Evolutionary conservation across 2,888 invertebrate species (phyloP).

Genomic region (Desoria tigrina): DNA sequence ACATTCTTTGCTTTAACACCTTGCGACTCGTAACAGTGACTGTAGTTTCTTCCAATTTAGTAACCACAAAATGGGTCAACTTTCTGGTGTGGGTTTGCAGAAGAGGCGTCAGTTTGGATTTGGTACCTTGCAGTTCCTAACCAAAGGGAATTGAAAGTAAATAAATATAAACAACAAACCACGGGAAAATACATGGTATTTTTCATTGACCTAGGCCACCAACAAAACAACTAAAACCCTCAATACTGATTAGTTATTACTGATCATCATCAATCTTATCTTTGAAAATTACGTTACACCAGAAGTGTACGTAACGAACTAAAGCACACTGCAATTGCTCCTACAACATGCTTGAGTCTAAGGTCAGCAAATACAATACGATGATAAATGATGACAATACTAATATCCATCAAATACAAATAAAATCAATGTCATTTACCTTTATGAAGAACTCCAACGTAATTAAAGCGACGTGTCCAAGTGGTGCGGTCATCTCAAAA

Average conservation of each 20-base stretch:
- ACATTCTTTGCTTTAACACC: background rate
- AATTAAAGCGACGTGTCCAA: slow-evolving; percentile 20
- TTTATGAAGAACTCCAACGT: slow-evolving; percentile 37
- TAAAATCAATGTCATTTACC: too few relatives aligned
- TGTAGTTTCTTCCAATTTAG: slow-evolving; percentile 15
- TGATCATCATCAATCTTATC: too few relatives aligned
- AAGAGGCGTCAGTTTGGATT: slow-evolving; percentile 39
- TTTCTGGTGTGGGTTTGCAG: slow-evolving; percentile 39
- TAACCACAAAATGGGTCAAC: slow-evolving; percentile 40
- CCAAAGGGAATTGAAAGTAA: slow-evolving; percentile 10
- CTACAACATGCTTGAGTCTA: too few relatives aligned
- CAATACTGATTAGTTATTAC: too few relatives aligned
- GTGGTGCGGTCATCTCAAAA: slow-evolving; percentile 22
- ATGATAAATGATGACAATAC: background rate
- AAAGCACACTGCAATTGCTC: too few relatives aligned
- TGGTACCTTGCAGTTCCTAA: slow-evolving; percentile 31
- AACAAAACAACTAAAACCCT: too few relatives aligned
- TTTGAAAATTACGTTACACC: too few relatives aligned
- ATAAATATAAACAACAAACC: background rate
- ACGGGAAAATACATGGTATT: background rate
- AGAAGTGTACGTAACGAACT: too few relatives aligned
- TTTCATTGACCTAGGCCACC: too few relatives aligned
- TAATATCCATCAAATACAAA: too few relatives aligned
- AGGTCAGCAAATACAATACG: background rate
- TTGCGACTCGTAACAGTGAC: slow-evolving; percentile 9